Base-by-base conservation (phyloP, 2,797 vertebrate genomes). In the Cyprinodon diabolis region DNA sequence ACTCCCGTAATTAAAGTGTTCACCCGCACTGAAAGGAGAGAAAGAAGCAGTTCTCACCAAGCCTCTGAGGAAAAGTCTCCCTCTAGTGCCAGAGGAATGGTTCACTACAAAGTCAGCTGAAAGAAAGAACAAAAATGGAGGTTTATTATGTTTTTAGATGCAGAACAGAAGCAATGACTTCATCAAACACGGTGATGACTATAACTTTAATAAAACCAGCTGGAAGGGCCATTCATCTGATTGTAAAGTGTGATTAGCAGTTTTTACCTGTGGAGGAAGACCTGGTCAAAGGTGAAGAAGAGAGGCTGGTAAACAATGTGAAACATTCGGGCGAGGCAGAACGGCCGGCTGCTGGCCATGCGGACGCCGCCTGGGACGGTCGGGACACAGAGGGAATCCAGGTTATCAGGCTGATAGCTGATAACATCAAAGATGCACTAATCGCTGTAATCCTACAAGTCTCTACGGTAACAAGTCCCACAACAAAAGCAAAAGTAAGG, bases 251-350 rank as follows among this genome's bases (percentile, higher is more conserved):
- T 23, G 11, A 65, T 68, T 25, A 35, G 14, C 45, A 47, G n/a
- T 21, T 12, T 68, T 0, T 69, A 89, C 88, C 86, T 83, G 54
- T 30, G 11, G 75, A 82, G 56, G 71, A 77, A 66, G 79, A 82
- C 47, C 70, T 69, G 71, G 66, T 73, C 79, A 81, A 72, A 70
- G 75, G 52, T 69, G 82, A 74, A 6, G 66, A 71, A 23, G 78
- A 37, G 45, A 14, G 66, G 54, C 2, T 63, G 68, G 70, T 80
- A 25, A 75, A 73, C 52, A 47, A 2, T 19, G 69, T 57, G 11
- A 83, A 80, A 21, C 21, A 75, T 5, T 19, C 43, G 23, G 73
- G 68, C 0, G 79, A 81, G 51, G 75, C 51, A 47, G 76, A 56
- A 4, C 15, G 19, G 23, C 78, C 23, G 47, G 67, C 66, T 68